Conservation (phyloP, 2,888 invertebrate genomes). For the Atrina japonica region DNA sequence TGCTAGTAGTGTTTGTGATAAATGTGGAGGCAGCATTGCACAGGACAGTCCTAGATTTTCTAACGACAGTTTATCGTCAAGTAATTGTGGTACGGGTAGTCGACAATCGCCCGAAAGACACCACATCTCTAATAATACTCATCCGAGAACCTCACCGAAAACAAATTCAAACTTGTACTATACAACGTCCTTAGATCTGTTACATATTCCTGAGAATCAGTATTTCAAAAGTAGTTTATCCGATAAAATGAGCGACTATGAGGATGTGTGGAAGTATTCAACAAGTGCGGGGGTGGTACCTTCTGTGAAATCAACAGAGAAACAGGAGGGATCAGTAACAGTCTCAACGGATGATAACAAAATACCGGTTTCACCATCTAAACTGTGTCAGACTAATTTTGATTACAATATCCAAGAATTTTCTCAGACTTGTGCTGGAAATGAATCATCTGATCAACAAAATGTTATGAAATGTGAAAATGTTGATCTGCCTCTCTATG, state of each 20-base stretch:
- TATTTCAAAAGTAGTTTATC: slow-evolving; percentile 93
- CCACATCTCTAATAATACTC: slow-evolving; percentile 12
- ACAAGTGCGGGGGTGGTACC: slow-evolving; percentile 30
- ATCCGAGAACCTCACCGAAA: slow-evolving; percentile 53
- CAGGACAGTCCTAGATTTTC: slow-evolving; percentile 8
- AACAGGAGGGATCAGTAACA: neutral
- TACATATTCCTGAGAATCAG: slow-evolving; percentile 65
- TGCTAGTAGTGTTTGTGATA: neutral
- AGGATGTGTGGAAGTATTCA: slow-evolving; percentile 89
- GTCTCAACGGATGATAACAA: neutral
- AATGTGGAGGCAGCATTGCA: neutral
- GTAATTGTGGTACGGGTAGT: neutral
- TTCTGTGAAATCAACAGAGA: slow-evolving; percentile 22
- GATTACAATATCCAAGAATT: neutral
- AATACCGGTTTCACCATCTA: no score
- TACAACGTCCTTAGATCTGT: slow-evolving; percentile 60
- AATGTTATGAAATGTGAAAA: neutral
- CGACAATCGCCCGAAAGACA: neutral
- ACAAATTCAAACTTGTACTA: slow-evolving; percentile 61
- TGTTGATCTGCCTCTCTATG: slow-evolving; percentile 4
- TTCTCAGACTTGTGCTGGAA: neutral
- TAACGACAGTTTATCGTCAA: slow-evolving; percentile 26
- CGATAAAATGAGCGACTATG: slow-evolving; percentile 96
- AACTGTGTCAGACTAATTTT: no score
- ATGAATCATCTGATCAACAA: neutral